These are phyloP conservation scores for Yponomeuta sedellus DNA, from an alignment of 2,888 invertebrate genomes.

Conservation along the genomic window DNA sequence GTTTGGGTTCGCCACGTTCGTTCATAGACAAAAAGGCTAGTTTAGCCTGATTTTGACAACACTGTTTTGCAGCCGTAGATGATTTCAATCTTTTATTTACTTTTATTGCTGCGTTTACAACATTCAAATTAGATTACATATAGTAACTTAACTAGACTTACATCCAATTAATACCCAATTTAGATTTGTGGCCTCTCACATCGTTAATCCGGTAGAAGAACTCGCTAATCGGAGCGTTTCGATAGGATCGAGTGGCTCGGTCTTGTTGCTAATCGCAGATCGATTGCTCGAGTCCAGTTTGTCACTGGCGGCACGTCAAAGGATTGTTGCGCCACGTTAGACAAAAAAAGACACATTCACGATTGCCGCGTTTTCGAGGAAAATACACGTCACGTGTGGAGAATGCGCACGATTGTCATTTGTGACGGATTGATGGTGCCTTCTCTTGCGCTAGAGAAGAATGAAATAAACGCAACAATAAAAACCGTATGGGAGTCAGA, in stretches of 20 bases:
- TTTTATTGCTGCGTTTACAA: not conserved
- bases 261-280: slow-evolving; percentile 21
- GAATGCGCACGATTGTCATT: slow-evolving; percentile 14
- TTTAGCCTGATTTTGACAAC: not conserved
- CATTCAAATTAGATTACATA: not conserved
- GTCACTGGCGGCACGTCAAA: slow-evolving; percentile 40
- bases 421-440: slow-evolving; percentile 3
- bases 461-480: not conserved
- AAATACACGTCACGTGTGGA: slow-evolving; percentile 8
- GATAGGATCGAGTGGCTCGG: slow-evolving; percentile 22
- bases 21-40: not conserved
- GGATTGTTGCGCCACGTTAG: slow-evolving; percentile 57
- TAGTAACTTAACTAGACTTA: not conserved
- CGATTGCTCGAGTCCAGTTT: slow-evolving; percentile 31
- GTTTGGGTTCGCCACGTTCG: slow-evolving; percentile 19
- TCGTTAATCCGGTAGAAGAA: not conserved
- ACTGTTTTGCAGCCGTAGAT: not conserved
- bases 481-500: not conserved
- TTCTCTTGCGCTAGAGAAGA: slow-evolving; percentile 25
- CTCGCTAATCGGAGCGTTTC: not conserved
- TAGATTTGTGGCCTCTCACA: too few species aligned
- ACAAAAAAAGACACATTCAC: slow-evolving; percentile 39
- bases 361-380: slow-evolving; percentile 54
- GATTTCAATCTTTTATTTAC: not conserved
- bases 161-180: not conserved